Percentiles rank a stretch among this genome's conserved stretches.
These are phyloP conservation scores for Petromus typicus DNA, from an alignment of 2,113 vertebrate species.

Conservation along the genomic window DNA sequence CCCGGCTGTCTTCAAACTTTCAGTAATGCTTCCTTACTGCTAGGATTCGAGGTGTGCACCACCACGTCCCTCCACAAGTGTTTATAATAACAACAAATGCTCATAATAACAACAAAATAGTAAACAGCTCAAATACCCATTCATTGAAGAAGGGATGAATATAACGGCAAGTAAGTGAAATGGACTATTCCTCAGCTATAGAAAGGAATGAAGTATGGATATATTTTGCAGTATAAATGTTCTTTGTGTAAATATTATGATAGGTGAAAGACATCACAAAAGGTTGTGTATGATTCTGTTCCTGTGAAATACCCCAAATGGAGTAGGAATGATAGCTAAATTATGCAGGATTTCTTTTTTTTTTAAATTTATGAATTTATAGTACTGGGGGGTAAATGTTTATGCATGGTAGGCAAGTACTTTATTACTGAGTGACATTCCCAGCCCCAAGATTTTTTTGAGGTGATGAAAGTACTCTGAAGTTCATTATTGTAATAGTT, in stretches of 20 bases:
- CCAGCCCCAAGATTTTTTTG: neutral
- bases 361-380: neutral
- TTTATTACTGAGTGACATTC: neutral
- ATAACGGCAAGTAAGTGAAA: neutral
- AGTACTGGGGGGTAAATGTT: neutral
- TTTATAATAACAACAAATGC: slow-evolving; percentile 15
- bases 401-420: neutral
- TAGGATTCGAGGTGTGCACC: neutral
- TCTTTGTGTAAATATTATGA: neutral
- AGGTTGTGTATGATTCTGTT: neutral
- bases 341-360: neutral
- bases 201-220: slow-evolving; percentile 21
- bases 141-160: slow-evolving; percentile 7
- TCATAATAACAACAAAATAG: slow-evolving; percentile 30
- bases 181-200: neutral
- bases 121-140: neutral
- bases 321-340: slow-evolving; percentile 12
- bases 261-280: slow-evolving; percentile 27
- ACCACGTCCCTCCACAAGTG: neutral
- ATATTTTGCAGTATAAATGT: neutral
- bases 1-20: neutral
- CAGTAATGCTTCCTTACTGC: neutral
- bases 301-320: neutral
- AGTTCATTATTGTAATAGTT: slow-evolving; percentile 1
- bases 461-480: slow-evolving; percentile 29